These are phyloP conservation scores for Cosmorhoe ocellata DNA, from an alignment of 2,888 invertebrate species.

Conservation along the genomic window DNA sequence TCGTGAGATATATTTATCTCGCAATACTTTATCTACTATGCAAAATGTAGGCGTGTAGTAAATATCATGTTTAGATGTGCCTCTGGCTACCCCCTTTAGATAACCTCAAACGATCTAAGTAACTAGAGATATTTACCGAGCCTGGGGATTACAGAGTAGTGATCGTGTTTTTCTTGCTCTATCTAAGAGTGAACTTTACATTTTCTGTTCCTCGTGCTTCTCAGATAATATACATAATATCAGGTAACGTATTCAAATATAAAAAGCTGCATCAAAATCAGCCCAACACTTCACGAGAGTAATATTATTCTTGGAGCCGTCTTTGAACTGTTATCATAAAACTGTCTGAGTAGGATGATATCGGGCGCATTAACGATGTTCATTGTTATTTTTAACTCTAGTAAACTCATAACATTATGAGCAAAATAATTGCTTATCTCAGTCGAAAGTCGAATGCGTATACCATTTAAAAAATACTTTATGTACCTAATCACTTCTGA, in stretches of 20 bases:
- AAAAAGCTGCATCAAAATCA: not conserved
- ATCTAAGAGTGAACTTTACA: no score
- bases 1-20: constrained; percentile 4
- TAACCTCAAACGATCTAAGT: no score
- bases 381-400: constrained; percentile 27
- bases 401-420: constrained; percentile 18
- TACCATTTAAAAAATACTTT: not conserved
- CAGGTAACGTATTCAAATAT: not conserved
- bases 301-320: not conserved
- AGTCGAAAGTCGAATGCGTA: constrained; percentile 2
- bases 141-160: no score
- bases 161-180: no score
- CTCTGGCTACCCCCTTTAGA: no score
- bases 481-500: not conserved
- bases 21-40: not conserved
- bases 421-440: constrained; percentile 19
- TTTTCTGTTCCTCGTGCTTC: no score
- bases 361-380: constrained; percentile 4
- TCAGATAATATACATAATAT: no score
- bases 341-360: constrained; percentile 6
- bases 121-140: no score
- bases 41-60: no score
- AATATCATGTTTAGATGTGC: no score
- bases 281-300: not conserved
- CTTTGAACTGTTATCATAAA: constrained; percentile 19